These are phyloP conservation scores for Meghimatium bilineatum DNA, from an alignment of 2,888 invertebrate genomes.

Conservation along the genomic window DNA sequence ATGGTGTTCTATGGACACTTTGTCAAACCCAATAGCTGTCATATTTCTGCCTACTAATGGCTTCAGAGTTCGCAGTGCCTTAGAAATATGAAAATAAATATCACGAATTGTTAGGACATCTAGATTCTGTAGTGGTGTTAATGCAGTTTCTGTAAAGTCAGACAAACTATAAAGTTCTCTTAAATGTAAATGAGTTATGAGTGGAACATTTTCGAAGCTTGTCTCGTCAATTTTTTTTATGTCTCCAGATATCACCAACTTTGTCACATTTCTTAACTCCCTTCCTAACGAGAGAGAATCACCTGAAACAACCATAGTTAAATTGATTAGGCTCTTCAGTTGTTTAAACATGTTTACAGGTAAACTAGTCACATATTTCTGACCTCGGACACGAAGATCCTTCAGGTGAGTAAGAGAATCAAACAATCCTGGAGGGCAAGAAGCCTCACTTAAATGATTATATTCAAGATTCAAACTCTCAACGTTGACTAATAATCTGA, in stretches of 20 bases:
- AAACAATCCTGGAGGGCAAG: background rate
- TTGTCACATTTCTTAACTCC: background rate
- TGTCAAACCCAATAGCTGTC: background rate
- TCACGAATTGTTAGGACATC: background rate
- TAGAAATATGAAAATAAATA: background rate
- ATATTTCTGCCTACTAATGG: conserved; percentile 5
- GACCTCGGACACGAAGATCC: background rate
- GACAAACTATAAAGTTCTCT: background rate
- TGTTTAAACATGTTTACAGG: background rate
- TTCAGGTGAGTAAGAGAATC: background rate
- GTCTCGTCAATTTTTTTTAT: background rate
- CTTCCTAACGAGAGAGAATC: background rate
- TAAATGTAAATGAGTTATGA: background rate
- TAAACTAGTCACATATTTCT: background rate
- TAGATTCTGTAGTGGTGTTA: background rate
- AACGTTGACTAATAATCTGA: background rate
- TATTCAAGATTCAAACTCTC: conserved; percentile 1
- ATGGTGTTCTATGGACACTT: background rate
- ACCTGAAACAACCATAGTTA: background rate
- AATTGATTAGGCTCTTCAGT: background rate
- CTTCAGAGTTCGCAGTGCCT: conserved; percentile 10
- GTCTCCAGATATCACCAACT: background rate
- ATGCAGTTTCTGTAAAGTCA: conserved; percentile 8
- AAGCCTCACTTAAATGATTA: background rate
- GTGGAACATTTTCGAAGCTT: conserved; percentile 10